Conservation (phyloP, 2,888 invertebrate genomes). For the Cheilosia soror region DNA sequence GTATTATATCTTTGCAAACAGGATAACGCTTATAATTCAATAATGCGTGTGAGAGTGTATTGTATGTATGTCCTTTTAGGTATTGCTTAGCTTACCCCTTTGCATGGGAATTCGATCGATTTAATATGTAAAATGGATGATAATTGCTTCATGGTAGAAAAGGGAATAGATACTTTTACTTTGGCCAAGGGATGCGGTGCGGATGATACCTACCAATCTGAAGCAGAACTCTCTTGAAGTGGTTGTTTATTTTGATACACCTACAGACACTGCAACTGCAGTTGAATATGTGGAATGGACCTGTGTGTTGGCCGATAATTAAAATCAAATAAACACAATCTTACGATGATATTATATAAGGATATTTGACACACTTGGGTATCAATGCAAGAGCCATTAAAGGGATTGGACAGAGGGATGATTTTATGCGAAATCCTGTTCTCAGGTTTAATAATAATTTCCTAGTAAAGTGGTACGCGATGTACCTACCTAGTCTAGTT, state of each 20-base stretch:
- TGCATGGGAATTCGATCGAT: conserved; percentile 61
- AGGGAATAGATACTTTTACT: conserved; percentile 54
- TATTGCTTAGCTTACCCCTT: conserved; percentile 45
- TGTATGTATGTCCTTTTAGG: conserved; percentile 36
- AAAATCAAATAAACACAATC: conserved; percentile 43
- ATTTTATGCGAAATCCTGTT: no score
- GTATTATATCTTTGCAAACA: conserved; percentile 73
- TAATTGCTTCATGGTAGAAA: conserved; percentile 50
- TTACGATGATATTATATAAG: not conserved
- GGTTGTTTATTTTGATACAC: conserved; percentile 10
- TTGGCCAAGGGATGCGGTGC: conserved; percentile 15
- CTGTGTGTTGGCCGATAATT: conserved; percentile 20
- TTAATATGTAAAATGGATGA: conserved; percentile 68
- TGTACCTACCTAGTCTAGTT: no score
- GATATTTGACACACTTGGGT: not conserved
- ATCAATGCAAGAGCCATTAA: not conserved
- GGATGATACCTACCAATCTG: conserved; percentile 2
- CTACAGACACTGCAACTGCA: not conserved
- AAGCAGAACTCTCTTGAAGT: conserved; percentile 7
- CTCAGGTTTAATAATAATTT: no score
- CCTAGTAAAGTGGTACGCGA: no score
- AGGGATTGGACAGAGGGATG: not conserved
- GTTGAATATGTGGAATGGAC: not conserved
- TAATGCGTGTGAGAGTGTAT: conserved; percentile 29
- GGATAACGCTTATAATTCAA: conserved; percentile 74